These are phyloP conservation scores for Eubasilissa splendida DNA, from an alignment of 2,888 invertebrate species.

Conservation along the genomic window DNA sequence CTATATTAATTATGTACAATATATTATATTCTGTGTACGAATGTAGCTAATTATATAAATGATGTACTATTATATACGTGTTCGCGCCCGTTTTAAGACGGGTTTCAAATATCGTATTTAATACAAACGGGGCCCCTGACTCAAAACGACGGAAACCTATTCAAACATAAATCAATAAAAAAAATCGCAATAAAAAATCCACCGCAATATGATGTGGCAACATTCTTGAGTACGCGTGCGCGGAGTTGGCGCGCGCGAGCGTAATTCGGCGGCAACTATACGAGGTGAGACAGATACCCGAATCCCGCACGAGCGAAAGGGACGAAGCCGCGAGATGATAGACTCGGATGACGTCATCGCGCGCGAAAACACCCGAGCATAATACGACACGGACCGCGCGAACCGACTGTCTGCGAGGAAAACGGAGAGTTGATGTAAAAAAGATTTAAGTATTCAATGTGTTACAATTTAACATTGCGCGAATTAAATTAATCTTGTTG, in stretches of 20 bases:
- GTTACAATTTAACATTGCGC: not conserved
- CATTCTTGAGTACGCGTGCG: slow-evolving; percentile 46
- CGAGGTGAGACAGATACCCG: slow-evolving; percentile 2
- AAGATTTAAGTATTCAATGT: not conserved
- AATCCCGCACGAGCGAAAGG: not conserved
- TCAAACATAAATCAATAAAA: no score
- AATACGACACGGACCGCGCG: not conserved
- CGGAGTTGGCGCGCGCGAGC: slow-evolving; percentile 41
- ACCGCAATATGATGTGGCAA: slow-evolving; percentile 23
- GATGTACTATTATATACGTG: no score
- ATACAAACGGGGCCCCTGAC: no score
- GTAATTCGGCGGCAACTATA: slow-evolving; percentile 30
- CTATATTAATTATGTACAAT: no score
- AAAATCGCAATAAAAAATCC: no score
- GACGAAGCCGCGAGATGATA: slow-evolving; percentile 1
- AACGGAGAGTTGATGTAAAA: not conserved
- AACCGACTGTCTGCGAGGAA: not conserved
- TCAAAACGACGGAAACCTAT: no score
- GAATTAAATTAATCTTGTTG: not conserved
- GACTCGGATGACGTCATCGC: slow-evolving; percentile 21
- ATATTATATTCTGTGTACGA: no score
- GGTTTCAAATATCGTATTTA: no score
- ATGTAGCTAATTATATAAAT: no score
- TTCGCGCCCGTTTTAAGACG: no score
- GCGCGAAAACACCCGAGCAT: not conserved